Base-by-base conservation (phyloP, 1,140 invertebrate genomes). In the Drosophila saltans region DNA sequence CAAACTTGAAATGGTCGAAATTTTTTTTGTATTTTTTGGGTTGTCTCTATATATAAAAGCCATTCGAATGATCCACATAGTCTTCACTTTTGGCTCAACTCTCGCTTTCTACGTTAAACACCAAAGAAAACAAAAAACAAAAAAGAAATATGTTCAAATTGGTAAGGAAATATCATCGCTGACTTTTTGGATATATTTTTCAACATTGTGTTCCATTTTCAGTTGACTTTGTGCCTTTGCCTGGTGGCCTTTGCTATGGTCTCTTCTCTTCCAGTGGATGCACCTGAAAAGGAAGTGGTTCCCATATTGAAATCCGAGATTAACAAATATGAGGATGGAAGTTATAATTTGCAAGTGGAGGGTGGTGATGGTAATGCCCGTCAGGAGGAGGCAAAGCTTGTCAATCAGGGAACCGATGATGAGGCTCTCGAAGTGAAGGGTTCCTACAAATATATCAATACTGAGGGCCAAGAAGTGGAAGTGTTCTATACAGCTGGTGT, bases 401-500 rank as follows among this genome's bases (percentile, higher is more conserved):
- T 64, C 1, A 56, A 85, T 66, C 63, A 66, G 3, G 80, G 74
- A 16, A 80, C 77, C 16, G 77, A 89, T 0, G 73, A 91, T 0
- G 72, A 92, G 41, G 73, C 77, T 2, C 43, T 92, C 1, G 90
- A 86, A 40, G 59, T 92, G 1, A 72, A 72, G 30, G 91, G 91
- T 4, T 86, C 78, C 61, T 92, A 92, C 67, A 90, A 66, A 57
- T 92, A 92, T 60, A 57, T 78, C 39, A 80, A 92, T 24, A 78
- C 73, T 0, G 21, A 65, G 0, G 91, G 86, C 28, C 56, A 90
- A 7, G 70, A 76, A 8, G 86, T 92, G 1, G 75, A 79, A 63
- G 91, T 92, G 2, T 75, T 72, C 68, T 92, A 92, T 40, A 92
- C 91, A 1, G 91, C 91, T 3, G 91, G 88, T 52, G 68, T 73